Evolutionary conservation across 2,113 vertebrate genomes (phyloP), one percentile per base, ranked within the genome.

Genomic region (Stegostoma tigrinum): DNA sequence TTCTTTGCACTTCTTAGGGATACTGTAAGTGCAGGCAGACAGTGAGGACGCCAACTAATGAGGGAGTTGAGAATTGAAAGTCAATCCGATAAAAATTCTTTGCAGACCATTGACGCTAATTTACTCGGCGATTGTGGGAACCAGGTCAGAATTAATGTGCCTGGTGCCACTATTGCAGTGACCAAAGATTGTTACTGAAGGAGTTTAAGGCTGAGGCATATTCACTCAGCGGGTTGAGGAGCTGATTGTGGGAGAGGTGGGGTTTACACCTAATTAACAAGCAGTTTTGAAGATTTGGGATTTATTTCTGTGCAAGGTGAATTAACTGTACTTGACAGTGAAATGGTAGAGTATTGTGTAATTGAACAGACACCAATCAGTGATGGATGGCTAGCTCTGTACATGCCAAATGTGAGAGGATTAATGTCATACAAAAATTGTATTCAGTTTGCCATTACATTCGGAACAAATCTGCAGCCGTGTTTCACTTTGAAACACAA

Each of bases 361-460:
- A 94, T 94, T 94, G 91, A 94, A 70, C 66, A 45, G 91, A 94
- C 34, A 12, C 24, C 21, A 38, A 48, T 94, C 91, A 67, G 64
- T 94, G 91, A 70, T 94, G 27, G 91, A 45, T 94, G 64, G 64
- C 38, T 68, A 45, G 21, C n/a, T 94, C n/a, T 70, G 67, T 15
- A 27, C 66, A 45, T 94, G 91, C 91, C 91, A 94, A n/a, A 94
- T 67, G 91, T 94, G 91, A 68, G 91, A 68, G 91, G 38, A 94
- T 94, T 94, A 68, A 70, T 94, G 91, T 42, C 64, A 42, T 38
- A 94, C 38, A 42, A 68, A 48, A 14, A 70, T 94, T 94, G 91
- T 42, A 45, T 94, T 67, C 91, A 94, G 23, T 94, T 94, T 94
- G 66, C 19, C 64, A 67, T 94, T 68, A 70, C 45, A 70, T 42